These are phyloP conservation scores for Nephrotoma appendiculata DNA, from an alignment of 2,888 invertebrate species.

Conservation along the genomic window DNA sequence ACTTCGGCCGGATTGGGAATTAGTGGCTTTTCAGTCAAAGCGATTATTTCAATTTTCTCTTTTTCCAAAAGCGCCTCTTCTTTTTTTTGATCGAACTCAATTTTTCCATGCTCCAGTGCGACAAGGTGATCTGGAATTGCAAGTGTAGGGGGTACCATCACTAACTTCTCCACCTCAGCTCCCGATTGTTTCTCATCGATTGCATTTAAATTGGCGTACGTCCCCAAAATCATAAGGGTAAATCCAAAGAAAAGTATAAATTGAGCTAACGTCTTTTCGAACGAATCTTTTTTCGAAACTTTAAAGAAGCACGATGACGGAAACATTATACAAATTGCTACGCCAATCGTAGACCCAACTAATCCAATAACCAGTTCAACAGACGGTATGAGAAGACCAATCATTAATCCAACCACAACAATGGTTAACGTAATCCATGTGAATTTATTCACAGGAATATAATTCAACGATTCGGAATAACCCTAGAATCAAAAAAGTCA, in stretches of 20 bases:
- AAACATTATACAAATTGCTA: slow-evolving; percentile 82
- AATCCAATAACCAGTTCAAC: slow-evolving; percentile 88
- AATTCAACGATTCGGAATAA: slow-evolving; percentile 42
- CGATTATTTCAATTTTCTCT: neutral
- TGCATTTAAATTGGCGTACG: slow-evolving; percentile 73
- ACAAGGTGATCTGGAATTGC: slow-evolving; percentile 19
- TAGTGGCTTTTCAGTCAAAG: neutral
- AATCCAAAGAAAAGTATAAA: slow-evolving; percentile 65
- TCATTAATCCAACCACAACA: slow-evolving; percentile 55
- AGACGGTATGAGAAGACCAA: slow-evolving; percentile 81
- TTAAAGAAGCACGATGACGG: slow-evolving; percentile 82
- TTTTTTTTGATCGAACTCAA: slow-evolving; percentile 17
- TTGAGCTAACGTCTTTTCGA: slow-evolving; percentile 68
- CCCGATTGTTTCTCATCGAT: slow-evolving; percentile 43
- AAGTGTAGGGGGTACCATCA: slow-evolving; percentile 11
- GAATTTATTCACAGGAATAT: slow-evolving; percentile 75
- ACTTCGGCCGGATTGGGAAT: neutral
- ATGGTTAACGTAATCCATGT: slow-evolving; percentile 69
- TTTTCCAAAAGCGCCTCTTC: neutral
- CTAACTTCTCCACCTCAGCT: slow-evolving; percentile 12
- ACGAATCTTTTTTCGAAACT: slow-evolving; percentile 69
- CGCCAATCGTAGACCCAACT: slow-evolving; percentile 90
- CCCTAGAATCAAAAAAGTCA: neutral
- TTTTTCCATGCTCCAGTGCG: neutral
- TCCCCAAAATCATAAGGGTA: slow-evolving; percentile 78